These are phyloP conservation scores for Enteromius radiatus DNA, from an alignment of 2,797 vertebrate genomes.

Conservation along the genomic window DNA sequence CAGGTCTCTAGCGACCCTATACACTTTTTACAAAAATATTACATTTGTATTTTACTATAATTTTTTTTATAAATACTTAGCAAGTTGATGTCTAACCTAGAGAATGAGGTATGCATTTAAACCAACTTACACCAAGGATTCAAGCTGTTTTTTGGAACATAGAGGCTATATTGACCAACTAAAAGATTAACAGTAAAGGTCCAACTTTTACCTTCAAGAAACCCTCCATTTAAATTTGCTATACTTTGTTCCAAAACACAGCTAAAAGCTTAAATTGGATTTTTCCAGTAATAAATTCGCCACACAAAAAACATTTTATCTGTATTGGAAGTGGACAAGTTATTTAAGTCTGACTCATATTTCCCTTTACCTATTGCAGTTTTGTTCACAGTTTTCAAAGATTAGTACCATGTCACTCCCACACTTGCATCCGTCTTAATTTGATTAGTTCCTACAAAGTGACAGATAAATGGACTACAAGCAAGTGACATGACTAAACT, in stretches of 20 bases:
- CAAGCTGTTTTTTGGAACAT: too few species aligned
- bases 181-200: neutral
- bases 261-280: neutral
- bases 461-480: constrained; percentile 10
- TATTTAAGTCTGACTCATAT: neutral
- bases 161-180: neutral
- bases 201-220: neutral
- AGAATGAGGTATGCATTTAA: too few species aligned
- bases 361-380: neutral
- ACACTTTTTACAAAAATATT: too few species aligned
- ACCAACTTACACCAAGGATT: too few species aligned
- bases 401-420: neutral
- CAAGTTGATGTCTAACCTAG: too few species aligned
- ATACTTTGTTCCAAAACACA: neutral
- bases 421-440: neutral
- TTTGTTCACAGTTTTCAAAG: neutral
- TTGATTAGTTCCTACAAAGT: constrained; percentile 3
- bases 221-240: neutral
- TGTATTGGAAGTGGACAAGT: neutral
- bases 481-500: neutral
- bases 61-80: too few species aligned
- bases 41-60: too few species aligned
- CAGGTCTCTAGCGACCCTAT: too few species aligned
- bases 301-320: neutral
- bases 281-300: neutral